phyloP scores from a whole-genome alignment of 2,797 vertebrate species.

The Pelodytes ibericus region DNA sequence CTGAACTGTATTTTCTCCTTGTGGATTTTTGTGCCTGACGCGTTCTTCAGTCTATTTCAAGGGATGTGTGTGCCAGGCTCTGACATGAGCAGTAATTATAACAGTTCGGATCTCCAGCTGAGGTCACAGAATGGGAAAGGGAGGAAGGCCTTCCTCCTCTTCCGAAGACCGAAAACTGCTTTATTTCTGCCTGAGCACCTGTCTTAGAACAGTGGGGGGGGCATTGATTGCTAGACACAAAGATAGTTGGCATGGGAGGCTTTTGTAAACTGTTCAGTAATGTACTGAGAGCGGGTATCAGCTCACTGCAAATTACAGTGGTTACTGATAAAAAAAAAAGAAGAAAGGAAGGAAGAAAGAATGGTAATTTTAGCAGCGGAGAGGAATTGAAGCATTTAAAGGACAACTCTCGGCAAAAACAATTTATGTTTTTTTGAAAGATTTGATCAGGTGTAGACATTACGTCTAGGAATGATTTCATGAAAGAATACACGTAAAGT shows the following conservation, averaged over 20 bases:
- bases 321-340: background rate
- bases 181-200: conserved; percentile 38
- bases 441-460: too few relatives aligned
- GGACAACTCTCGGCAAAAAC: too few relatives aligned
- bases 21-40: background rate
- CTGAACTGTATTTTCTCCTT: background rate
- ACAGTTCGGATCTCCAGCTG: conserved; percentile 37
- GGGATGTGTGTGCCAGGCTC: background rate
- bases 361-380: too few relatives aligned
- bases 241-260: conserved; percentile 7
- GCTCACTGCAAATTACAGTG: conserved; percentile 7
- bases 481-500: too few relatives aligned
- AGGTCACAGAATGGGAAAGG: conserved; percentile 16
- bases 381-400: too few relatives aligned
- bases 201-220: conserved; percentile 41
- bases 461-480: too few relatives aligned
- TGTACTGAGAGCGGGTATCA: background rate
- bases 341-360: too few relatives aligned
- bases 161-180: conserved; percentile 31
- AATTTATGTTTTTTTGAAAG: too few relatives aligned
- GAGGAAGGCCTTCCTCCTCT: background rate
- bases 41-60: conserved; percentile 40
- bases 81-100: conserved; percentile 48
- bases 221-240: conserved; percentile 32
- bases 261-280: conserved; percentile 39